phyloP scores from a whole-genome alignment of 2,888 invertebrate species.

The Trichacis sp. region DNA sequence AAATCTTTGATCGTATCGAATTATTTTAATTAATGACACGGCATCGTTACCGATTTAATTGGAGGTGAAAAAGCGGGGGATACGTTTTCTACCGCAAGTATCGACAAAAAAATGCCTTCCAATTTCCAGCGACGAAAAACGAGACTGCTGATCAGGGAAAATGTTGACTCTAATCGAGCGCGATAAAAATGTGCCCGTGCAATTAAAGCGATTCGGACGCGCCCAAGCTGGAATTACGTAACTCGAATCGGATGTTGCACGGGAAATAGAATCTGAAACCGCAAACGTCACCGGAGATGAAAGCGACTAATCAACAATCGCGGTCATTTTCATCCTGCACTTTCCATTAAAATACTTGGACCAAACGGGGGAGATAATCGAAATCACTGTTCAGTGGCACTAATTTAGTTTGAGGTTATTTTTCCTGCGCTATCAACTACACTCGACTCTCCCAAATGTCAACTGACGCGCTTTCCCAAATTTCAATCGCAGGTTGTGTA shows the following conservation, averaged over 20 bases:
- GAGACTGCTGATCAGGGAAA: not conserved
- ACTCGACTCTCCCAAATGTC: too few species aligned
- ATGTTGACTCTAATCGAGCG: not conserved
- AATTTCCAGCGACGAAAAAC: too few species aligned
- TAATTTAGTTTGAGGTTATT: not conserved
- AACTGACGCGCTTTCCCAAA: too few species aligned
- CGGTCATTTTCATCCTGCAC: not conserved
- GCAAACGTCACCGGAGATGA: constrained; percentile 8
- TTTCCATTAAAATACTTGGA: not conserved
- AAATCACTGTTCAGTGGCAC: not conserved
- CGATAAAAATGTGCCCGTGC: not conserved
- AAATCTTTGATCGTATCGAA: not conserved
- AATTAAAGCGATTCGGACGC: not conserved
- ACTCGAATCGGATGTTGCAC: constrained; percentile 1
- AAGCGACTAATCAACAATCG: not conserved
- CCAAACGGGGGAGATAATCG: not conserved
- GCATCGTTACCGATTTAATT: constrained; percentile 37
- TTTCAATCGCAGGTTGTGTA: too few species aligned
- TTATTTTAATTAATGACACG: constrained; percentile 48
- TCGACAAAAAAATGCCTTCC: too few species aligned
- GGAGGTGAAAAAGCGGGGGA: constrained; percentile 13
- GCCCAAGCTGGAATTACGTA: not conserved
- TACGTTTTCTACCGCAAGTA: not conserved
- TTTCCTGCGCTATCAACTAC: too few species aligned
- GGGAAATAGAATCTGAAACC: constrained; percentile 7